Evolutionary conservation across 1,140 invertebrate species (phyloP).

Genomic region (Anastatus disparis): DNA sequence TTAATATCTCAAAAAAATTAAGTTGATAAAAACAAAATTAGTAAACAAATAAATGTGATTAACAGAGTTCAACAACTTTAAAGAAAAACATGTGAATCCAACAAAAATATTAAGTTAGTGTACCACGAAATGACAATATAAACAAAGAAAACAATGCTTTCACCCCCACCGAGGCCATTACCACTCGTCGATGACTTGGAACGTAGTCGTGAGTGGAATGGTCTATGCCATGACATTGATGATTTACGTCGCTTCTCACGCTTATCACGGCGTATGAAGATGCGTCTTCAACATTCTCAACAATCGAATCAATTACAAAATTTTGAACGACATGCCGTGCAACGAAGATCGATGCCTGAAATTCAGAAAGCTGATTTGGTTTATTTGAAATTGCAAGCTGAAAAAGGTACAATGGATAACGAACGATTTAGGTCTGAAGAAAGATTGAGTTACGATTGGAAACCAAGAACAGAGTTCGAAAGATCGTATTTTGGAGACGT

Average conservation of each 20-base stretch:
- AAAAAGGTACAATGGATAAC: constrained; percentile 14
- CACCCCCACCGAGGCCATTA: background rate
- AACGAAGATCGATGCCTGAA: constrained; percentile 55
- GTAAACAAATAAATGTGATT: background rate
- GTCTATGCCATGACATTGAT: constrained; percentile 50
- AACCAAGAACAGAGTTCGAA: constrained; percentile 59
- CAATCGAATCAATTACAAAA: constrained; percentile 1
- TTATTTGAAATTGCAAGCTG: constrained; percentile 40
- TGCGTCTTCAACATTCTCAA: background rate
- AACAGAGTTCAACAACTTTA: background rate
- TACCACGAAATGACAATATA: background rate
- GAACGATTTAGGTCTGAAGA: constrained; percentile 22
- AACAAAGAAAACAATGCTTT: constrained; percentile 8
- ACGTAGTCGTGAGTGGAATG: constrained; percentile 48
- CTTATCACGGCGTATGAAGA: constrained; percentile 16
- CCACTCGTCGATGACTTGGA: constrained; percentile 45
- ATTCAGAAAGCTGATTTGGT: constrained; percentile 54
- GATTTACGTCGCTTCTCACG: constrained; percentile 51
- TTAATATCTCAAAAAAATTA: no score
- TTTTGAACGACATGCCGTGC: constrained; percentile 47
- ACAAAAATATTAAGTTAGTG: no score
- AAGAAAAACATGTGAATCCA: background rate
- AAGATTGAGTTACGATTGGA: constrained; percentile 52
- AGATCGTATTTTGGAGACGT: constrained; percentile 54
- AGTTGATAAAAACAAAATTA: no score